Percentiles rank a stretch among this genome's conserved stretches.
These are phyloP conservation scores for Eilema griseolum DNA, from an alignment of 2,888 invertebrate genomes.

Conservation along the genomic window DNA sequence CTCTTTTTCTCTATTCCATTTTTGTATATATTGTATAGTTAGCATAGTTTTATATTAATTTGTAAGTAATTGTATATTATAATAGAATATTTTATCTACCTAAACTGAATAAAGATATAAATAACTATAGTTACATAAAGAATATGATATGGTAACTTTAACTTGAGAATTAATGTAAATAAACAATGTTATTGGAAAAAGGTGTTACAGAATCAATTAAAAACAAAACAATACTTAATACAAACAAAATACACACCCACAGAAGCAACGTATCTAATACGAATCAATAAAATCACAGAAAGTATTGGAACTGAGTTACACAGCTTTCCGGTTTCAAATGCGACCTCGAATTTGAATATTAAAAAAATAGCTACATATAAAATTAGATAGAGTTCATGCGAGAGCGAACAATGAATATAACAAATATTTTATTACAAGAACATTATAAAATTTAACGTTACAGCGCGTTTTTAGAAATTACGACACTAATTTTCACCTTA, in stretches of 20 bases:
- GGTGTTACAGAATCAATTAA: not conserved
- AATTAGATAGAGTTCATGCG: constrained; percentile 73
- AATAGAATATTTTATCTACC: too few relatives aligned
- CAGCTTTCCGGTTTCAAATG: constrained; percentile 74
- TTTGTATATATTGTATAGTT: too few relatives aligned
- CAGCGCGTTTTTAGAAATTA: constrained; percentile 53
- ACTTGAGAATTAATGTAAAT: too few relatives aligned
- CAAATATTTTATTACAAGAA: constrained; percentile 42
- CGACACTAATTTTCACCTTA: constrained; percentile 63
- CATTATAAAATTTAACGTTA: constrained; percentile 44
- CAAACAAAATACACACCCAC: constrained; percentile 18
- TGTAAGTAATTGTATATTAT: too few relatives aligned
- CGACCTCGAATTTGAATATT: constrained; percentile 74
- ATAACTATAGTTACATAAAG: too few relatives aligned
- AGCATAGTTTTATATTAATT: too few relatives aligned
- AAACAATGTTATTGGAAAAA: too few relatives aligned
- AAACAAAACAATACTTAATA: constrained; percentile 11
- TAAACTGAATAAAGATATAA: too few relatives aligned
- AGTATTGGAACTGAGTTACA: constrained; percentile 63
- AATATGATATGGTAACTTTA: too few relatives aligned
- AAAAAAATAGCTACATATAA: constrained; percentile 79
- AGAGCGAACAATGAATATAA: constrained; percentile 67
- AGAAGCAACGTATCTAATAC: constrained; percentile 9
- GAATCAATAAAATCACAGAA: constrained; percentile 61
- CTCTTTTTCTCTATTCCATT: too few relatives aligned